A percentile compares a stretch with the other conserved stretches of the same genome.
phyloP scores from a whole-genome alignment of 2,888 invertebrate genomes.

The Conchocele bisecta region DNA sequence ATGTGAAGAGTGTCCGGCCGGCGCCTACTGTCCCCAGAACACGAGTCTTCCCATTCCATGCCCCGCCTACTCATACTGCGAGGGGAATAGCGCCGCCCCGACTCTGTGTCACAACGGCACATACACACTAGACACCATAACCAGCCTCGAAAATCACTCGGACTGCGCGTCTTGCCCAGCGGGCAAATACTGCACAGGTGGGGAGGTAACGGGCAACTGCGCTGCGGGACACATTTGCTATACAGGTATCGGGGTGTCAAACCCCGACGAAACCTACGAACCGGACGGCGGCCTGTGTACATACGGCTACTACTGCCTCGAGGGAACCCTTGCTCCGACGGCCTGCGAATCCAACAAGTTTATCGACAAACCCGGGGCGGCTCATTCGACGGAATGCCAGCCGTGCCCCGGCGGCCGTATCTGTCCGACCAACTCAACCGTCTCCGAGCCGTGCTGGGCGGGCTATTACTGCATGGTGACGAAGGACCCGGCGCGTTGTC shows the following conservation, averaged over 20 bases:
- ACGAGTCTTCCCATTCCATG: conserved; percentile 73
- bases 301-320: conserved; percentile 79
- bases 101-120: conserved; percentile 77
- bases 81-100: conserved; percentile 70
- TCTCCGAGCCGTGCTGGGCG: conserved; percentile 76
- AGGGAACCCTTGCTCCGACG: conserved; percentile 66
- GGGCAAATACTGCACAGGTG: conserved; percentile 80
- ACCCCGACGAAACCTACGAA: conserved; percentile 65
- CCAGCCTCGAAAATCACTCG: conserved; percentile 60
- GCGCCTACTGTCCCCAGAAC: conserved; percentile 72
- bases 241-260: conserved; percentile 68
- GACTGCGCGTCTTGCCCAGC: conserved; percentile 73
- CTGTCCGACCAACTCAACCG: conserved; percentile 76
- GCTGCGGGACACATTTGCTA: conserved; percentile 77
- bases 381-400: conserved; percentile 71
- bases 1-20: conserved; percentile 72
- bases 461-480: conserved; percentile 77
- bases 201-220: conserved; percentile 75
- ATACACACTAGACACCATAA: conserved; percentile 66
- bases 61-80: conserved; percentile 78
- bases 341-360: conserved; percentile 72
- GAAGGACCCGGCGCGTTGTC: conserved; percentile 63
- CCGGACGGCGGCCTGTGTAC: conserved; percentile 76
- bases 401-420: conserved; percentile 79
- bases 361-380: conserved; percentile 77